These are phyloP conservation scores for Aplodontia rufa DNA, from an alignment of 2,113 vertebrate genomes.

Conservation along the genomic window DNA sequence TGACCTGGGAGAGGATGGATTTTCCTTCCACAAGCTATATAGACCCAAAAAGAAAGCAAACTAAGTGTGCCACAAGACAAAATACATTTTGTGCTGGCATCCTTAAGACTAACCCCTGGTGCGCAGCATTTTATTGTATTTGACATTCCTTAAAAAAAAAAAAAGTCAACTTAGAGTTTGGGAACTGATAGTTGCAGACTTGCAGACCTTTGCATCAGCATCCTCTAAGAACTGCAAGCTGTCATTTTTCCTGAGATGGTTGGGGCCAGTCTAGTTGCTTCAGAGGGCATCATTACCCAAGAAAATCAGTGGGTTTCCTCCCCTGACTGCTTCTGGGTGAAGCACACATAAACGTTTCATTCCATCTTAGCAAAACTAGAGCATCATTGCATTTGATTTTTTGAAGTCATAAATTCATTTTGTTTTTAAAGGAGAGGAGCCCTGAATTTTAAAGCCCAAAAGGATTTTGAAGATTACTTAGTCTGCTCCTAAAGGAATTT, in stretches of 20 bases:
- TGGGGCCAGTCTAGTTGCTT: slow-evolving; percentile 5
- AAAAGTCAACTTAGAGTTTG: neutral
- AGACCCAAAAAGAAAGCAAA: neutral
- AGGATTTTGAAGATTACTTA: slow-evolving; percentile 55
- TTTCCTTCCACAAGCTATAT: neutral
- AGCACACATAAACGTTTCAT: neutral
- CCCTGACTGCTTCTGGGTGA: neutral
- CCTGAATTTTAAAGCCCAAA: slow-evolving; percentile 32
- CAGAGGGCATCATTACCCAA: slow-evolving; percentile 28
- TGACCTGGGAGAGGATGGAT: neutral
- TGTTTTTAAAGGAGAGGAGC: slow-evolving; percentile 30
- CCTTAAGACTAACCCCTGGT: neutral
- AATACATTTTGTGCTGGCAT: neutral
- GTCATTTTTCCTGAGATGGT: slow-evolving; percentile 27
- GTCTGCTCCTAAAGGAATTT: slow-evolving; percentile 43
- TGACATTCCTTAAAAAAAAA: neutral
- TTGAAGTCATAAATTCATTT: slow-evolving; percentile 19
- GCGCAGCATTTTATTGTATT: neutral
- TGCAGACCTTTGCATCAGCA: slow-evolving; percentile 3
- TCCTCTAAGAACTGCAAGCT: slow-evolving; percentile 29
- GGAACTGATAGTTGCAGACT: neutral
- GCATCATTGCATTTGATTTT: neutral
- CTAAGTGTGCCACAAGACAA: neutral
- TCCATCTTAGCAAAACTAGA: neutral
- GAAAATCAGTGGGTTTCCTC: neutral